Conservation (phyloP, 2,888 invertebrate species). For the Rotaria magnacalcarata region DNA sequence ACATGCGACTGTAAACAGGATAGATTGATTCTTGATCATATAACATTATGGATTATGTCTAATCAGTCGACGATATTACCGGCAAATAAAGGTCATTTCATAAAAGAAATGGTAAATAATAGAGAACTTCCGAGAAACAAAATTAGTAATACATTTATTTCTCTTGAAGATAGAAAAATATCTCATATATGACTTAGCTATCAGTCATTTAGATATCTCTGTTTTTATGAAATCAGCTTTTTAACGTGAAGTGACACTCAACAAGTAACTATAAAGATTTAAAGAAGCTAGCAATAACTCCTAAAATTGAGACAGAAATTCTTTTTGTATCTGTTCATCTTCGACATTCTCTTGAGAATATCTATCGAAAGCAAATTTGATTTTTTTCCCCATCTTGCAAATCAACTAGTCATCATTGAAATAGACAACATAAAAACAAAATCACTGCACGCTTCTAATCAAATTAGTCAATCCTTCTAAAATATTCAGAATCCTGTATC, state of each 20-base stretch:
- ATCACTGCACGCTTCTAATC: neutral
- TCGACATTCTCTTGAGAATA: neutral
- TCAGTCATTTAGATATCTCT: neutral
- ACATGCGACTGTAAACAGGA: neutral
- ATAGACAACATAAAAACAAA: neutral
- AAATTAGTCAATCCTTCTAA: no score
- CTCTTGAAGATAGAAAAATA: neutral
- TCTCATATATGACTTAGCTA: neutral
- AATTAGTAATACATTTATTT: neutral
- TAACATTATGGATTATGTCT: neutral
- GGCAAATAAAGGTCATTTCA: neutral
- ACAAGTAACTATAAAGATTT: neutral
- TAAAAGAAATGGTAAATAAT: neutral
- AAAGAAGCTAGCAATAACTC: neutral
- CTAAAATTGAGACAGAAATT: neutral
- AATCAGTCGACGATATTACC: neutral
- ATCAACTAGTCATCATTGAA: neutral
- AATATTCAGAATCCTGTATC: no score
- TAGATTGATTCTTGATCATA: neutral
- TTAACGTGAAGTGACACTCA: no score
- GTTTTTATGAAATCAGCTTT: no score
- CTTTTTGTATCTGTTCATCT: neutral
- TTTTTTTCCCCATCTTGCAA: neutral
- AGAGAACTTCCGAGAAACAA: neutral
- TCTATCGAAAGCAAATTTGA: neutral